A percentile compares a stretch with the other conserved stretches of the same genome.
Conservation (phyloP, 92 coral and sea anemone species). For the Siderastrea radians region DNA sequence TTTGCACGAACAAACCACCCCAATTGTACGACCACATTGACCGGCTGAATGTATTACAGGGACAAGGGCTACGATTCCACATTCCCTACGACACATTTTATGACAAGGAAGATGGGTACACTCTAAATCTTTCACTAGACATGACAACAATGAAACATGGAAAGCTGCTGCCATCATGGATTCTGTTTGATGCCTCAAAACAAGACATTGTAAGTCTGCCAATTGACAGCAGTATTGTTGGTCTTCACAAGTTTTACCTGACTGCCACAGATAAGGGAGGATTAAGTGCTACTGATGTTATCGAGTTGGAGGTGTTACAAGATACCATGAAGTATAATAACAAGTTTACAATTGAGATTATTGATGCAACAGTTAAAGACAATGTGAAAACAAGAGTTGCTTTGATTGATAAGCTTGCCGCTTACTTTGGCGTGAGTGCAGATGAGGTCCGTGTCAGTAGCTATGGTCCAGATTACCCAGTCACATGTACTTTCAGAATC, state of each 20-base stretch:
- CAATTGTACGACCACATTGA: too few relatives aligned
- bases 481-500: constrained; percentile 67
- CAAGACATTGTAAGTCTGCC: constrained; percentile 71
- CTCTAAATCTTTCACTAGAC: constrained; percentile 68
- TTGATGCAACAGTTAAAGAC: constrained; percentile 44
- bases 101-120: constrained; percentile 83
- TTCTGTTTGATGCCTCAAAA: constrained; percentile 39
- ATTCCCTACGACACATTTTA: constrained; percentile 69
- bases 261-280: constrained; percentile 79
- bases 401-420: constrained; percentile 69
- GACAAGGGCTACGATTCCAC: constrained; percentile 5
- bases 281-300: constrained; percentile 41
- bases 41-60: too few relatives aligned
- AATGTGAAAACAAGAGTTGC: constrained; percentile 57
- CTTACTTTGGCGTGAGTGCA: constrained; percentile 66
- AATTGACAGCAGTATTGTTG: constrained; percentile 31
- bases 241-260: constrained; percentile 67
- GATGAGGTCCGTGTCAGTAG: constrained; percentile 62
- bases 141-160: constrained; percentile 51
- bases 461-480: constrained; percentile 36
- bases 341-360: constrained; percentile 62
- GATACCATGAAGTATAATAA: constrained; percentile 66
- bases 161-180: constrained; percentile 60
- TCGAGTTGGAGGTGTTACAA: constrained; percentile 64
- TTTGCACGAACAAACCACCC: constrained; percentile 21